Evolutionary conservation across 2,888 invertebrate genomes (phyloP).

Genomic region (Toxonevra muliebris): DNA sequence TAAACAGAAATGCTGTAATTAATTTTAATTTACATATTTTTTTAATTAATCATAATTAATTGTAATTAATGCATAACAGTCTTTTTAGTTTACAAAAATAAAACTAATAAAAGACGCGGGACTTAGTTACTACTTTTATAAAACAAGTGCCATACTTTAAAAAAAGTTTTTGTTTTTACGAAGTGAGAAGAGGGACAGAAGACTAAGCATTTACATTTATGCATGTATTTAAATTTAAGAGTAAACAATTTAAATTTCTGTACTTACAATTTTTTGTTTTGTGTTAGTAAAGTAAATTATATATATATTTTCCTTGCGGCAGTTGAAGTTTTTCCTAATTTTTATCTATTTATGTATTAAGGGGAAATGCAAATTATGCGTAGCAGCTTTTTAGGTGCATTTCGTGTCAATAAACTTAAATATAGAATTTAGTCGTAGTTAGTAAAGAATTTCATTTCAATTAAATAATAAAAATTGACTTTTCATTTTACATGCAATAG

Average conservation of each 20-base stretch:
- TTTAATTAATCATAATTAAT: slow-evolving; percentile 32
- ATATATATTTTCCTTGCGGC: slow-evolving; percentile 13
- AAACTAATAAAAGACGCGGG: background rate
- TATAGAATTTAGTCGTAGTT: background rate
- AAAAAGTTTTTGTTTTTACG: too few relatives aligned
- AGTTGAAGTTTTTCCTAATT: background rate
- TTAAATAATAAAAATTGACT: slow-evolving; percentile 21
- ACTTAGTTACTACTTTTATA: too few relatives aligned
- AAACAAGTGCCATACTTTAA: too few relatives aligned
- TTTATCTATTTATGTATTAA: background rate
- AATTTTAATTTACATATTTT: slow-evolving; percentile 24
- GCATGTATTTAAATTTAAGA: background rate
- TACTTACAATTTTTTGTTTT: background rate
- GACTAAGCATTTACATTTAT: background rate
- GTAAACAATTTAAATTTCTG: slow-evolving; percentile 1
- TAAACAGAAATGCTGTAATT: slow-evolving; percentile 43
- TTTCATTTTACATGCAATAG: background rate
- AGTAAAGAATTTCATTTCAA: background rate
- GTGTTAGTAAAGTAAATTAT: background rate
- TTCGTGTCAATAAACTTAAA: background rate
- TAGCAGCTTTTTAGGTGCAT: slow-evolving; percentile 14
- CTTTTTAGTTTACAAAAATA: slow-evolving; percentile 59
- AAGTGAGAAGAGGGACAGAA: too few relatives aligned
- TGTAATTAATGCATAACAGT: slow-evolving; percentile 60
- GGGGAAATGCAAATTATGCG: slow-evolving; percentile 27